Conservation (phyloP, 1,140 invertebrate genomes). For the Brachionus calyciflorus region DNA sequence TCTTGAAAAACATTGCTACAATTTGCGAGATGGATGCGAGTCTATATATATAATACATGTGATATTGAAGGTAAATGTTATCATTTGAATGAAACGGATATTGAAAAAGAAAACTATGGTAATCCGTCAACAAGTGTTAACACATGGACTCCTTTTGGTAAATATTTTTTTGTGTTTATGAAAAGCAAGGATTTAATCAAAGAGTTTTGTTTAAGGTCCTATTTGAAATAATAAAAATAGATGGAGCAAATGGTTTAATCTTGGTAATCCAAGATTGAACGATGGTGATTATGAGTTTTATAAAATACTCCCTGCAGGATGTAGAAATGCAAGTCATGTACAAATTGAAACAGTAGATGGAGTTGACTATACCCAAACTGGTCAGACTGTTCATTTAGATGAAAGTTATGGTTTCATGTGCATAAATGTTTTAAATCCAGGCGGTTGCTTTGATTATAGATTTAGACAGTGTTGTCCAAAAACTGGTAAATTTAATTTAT, state of each 20-base stretch:
- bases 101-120: background rate
- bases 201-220: background rate
- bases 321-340: background rate
- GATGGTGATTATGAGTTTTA: slow-evolving; percentile 6
- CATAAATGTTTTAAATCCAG: slow-evolving; percentile 1
- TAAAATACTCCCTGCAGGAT: background rate
- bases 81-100: background rate
- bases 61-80: slow-evolving; percentile 7
- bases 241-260: background rate
- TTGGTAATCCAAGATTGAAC: background rate
- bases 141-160: background rate
- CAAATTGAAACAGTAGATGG: slow-evolving; percentile 20
- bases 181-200: background rate
- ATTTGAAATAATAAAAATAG: background rate
- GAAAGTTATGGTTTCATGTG: background rate
- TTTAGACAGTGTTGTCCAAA: background rate
- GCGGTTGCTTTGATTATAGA: background rate
- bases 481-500: background rate
- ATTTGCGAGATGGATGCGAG: background rate
- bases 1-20: background rate
- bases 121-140: background rate
- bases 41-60: background rate
- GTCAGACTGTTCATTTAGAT: background rate
- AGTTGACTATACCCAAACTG: background rate
- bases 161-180: background rate